Evolutionary conservation across 2,888 invertebrate species (phyloP).

Genomic region (Melanargia galathea): DNA sequence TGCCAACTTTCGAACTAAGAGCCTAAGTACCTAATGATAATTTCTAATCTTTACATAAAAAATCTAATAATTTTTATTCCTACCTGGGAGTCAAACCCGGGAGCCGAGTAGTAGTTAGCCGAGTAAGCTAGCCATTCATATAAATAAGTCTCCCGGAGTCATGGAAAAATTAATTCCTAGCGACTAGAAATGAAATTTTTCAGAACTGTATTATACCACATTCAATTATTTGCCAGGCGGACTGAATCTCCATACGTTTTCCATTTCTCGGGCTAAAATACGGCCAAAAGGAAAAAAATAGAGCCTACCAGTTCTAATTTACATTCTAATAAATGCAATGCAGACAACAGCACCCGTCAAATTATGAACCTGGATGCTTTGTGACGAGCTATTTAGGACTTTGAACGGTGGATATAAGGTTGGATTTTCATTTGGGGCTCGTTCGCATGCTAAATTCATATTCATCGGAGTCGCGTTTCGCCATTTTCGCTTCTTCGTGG

Average conservation of each 20-base stretch:
- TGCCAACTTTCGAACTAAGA: too few relatives aligned
- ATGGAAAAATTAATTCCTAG: background rate
- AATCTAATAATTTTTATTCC: too few relatives aligned
- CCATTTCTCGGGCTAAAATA: constrained; percentile 14
- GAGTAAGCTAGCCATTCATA: too few relatives aligned
- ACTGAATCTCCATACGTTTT: constrained; percentile 12
- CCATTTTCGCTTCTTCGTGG: constrained; percentile 20
- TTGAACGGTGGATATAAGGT: background rate
- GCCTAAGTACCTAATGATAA: too few relatives aligned
- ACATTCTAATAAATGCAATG: constrained; percentile 27
- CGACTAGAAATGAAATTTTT: background rate
- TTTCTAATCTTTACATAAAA: too few relatives aligned
- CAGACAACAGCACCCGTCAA: constrained; percentile 25
- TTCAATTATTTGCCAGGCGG: constrained; percentile 7
- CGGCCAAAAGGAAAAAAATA: constrained; percentile 4
- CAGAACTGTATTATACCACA: background rate
- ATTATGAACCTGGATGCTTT: constrained; percentile 13
- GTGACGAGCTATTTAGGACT: background rate
- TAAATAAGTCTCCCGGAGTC: background rate
- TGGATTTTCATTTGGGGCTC: background rate
- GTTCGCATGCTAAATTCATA: constrained; percentile 19
- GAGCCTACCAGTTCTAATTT: constrained; percentile 25
- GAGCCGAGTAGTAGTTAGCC: too few relatives aligned
- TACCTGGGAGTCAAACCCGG: too few relatives aligned
- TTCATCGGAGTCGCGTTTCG: constrained; percentile 22